Percentiles rank a stretch among this genome's conserved stretches.
phyloP scores from a whole-genome alignment of 2,888 invertebrate genomes.

The Eupeodes latifasciatus region DNA sequence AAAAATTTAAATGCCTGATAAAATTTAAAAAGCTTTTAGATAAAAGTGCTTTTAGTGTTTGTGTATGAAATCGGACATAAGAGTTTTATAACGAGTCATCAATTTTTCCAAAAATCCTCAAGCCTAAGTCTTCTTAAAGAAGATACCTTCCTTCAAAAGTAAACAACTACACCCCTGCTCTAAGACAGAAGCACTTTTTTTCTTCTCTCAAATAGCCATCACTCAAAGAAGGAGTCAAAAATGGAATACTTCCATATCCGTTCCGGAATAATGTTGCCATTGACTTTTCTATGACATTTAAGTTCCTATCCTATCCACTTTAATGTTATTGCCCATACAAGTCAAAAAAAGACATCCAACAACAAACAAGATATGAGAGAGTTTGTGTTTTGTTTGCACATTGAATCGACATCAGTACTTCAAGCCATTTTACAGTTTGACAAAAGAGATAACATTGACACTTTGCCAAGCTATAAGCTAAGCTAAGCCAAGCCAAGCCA shows the following conservation, averaged over 20 bases:
- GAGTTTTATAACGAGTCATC: too few species aligned
- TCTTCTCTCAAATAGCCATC: slow-evolving; percentile 41
- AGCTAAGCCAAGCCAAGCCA: too few species aligned
- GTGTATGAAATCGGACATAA: too few species aligned
- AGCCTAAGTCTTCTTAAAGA: too few species aligned
- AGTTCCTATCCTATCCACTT: slow-evolving; percentile 56
- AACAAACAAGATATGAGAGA: slow-evolving; percentile 16
- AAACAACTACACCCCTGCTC: slow-evolving; percentile 4
- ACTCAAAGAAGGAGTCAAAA: slow-evolving; percentile 50
- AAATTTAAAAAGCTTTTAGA: too few species aligned
- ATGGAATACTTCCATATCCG: slow-evolving; percentile 72
- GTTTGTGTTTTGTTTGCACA: slow-evolving; percentile 36
- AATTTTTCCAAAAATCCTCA: too few species aligned
- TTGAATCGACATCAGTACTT: slow-evolving; percentile 17
- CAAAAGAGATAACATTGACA: slow-evolving; percentile 47
- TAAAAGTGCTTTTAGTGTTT: too few species aligned
- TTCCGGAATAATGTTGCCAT: slow-evolving; percentile 34
- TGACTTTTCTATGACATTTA: slow-evolving; percentile 46
- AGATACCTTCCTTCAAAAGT: neutral
- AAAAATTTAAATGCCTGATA: too few species aligned
- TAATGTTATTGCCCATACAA: slow-evolving; percentile 55
- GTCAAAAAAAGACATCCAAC: neutral
- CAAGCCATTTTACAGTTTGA: slow-evolving; percentile 60
- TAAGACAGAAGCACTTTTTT: slow-evolving; percentile 8
- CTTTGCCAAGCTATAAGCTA: slow-evolving; percentile 18